Conservation (phyloP, 2,113 vertebrate genomes). For the Aphyosemion australe region DNA sequence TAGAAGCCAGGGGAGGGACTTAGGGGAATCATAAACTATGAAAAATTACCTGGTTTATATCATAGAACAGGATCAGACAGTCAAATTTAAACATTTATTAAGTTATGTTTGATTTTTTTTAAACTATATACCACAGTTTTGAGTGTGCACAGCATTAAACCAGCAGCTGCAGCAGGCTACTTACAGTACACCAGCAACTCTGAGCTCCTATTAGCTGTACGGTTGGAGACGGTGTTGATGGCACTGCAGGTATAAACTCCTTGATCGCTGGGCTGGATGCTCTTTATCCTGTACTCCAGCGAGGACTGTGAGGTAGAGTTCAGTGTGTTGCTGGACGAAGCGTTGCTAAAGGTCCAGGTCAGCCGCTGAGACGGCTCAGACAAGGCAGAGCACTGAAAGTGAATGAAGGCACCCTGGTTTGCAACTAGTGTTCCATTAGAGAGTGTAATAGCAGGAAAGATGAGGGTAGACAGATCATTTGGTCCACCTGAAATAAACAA, state of each 20-base stretch:
- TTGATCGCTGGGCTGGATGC: conserved; percentile 72
- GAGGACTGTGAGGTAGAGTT: conserved; percentile 6
- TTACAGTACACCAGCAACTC: conserved; percentile 88
- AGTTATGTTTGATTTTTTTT: no score
- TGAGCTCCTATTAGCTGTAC: conserved; percentile 37
- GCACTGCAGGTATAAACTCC: conserved; percentile 82
- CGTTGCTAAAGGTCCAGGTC: conserved; percentile 68
- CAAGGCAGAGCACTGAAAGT: conserved; percentile 75
- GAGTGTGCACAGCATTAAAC: no score
- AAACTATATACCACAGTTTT: no score
- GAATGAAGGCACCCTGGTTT: conserved; percentile 48
- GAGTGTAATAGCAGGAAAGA: conserved; percentile 54
- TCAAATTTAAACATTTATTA: no score
- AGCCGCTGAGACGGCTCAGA: conserved; percentile 67
- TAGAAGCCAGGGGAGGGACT: no score
- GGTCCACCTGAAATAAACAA: conserved; percentile 74
- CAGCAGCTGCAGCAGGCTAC: conserved; percentile 35
- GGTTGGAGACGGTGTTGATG: conserved; percentile 68
- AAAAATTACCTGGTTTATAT: no score
- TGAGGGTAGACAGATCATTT: conserved; percentile 42
- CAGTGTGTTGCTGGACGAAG: conserved; percentile 16
- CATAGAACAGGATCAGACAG: no score
- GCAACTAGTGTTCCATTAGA: conserved; percentile 75
- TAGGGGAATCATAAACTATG: no score
- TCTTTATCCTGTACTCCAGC: conserved; percentile 58